Base-by-base conservation (phyloP, 2,113 vertebrate genomes). In the Salminus brasiliensis region DNA sequence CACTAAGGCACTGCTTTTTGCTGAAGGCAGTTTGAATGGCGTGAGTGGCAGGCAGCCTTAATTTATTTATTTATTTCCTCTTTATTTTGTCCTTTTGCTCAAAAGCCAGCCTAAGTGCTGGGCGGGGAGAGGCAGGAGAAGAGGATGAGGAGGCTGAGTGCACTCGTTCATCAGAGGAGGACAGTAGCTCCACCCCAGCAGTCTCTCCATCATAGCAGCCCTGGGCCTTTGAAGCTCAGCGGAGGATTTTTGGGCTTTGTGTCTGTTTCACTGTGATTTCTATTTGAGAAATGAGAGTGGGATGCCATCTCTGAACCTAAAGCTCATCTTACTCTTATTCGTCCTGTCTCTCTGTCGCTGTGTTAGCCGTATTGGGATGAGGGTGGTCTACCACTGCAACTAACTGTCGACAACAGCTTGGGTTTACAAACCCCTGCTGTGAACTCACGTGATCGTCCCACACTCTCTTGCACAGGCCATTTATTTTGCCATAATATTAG, bases 21-120 rank as follows among this genome's bases (percentile, higher is more conserved):
- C 39, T 2, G 85, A 79, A 72, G 90, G 87, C 86, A 81, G 86
- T 91, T 82, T 86, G 85, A 91, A 90, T 91, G 89, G 91, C 88
- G 90, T 82, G 91, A 88, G 89, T 87, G 65, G 86, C 69, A 82
- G 87, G 85, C 89, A 89, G 82, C 87, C 85, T 90, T 87, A 89
- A 86, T 91, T 85, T 87, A 81, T 41, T 6, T 84, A 86, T 88
- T 85, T 87, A 80, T 86, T 83, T 32, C 65, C 80, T 78, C 84
- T 39, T 84, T 85, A 89, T 88, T 59, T 16, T 30, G 47, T 43
- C 16, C 8, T 30, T 39, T 70, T 18, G 16, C 9, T 27, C 45
- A 13, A 68, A 39, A 68, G 11, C 39, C 21, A 47, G 41, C 23
- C 23, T 29, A 0, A 25, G 25, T 15, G 16, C 41, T 41, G 18